These are phyloP conservation scores for Zhuqinia jingwanae DNA, from an alignment of 2,888 invertebrate species.

Conservation along the genomic window DNA sequence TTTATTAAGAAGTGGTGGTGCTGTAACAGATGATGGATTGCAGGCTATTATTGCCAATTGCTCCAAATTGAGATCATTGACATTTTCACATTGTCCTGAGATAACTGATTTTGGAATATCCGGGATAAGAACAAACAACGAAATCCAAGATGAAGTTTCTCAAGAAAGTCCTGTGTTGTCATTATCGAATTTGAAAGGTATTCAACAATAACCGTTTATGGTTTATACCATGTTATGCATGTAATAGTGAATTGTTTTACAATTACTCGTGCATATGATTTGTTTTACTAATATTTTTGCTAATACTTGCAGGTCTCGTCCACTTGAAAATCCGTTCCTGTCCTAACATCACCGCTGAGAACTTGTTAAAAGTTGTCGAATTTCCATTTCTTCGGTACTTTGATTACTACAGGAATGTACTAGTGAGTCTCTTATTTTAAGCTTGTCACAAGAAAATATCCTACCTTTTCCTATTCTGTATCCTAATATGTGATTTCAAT, in stretches of 20 bases:
- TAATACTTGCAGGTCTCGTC: slow-evolving; percentile 47
- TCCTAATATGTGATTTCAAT: no score
- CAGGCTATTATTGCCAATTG: slow-evolving; percentile 64
- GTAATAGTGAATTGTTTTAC: no score
- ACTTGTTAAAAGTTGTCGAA: slow-evolving; percentile 36
- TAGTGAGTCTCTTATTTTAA: slow-evolving; percentile 34
- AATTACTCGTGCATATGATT: no score
- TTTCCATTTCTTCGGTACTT: slow-evolving; percentile 47
- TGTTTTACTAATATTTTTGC: no score
- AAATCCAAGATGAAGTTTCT: neutral
- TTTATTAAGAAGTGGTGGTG: slow-evolving; percentile 59
- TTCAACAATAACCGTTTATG: no score
- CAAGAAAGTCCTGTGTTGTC: slow-evolving; percentile 58
- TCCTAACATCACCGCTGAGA: slow-evolving; percentile 49
- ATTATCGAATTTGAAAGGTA: slow-evolving; percentile 67
- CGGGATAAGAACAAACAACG: slow-evolving; percentile 45
- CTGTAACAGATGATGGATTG: slow-evolving; percentile 67
- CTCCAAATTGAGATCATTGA: slow-evolving; percentile 44
- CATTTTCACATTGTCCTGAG: slow-evolving; percentile 62
- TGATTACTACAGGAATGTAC: slow-evolving; percentile 54
- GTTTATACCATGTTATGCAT: no score
- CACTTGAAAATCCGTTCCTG: slow-evolving; percentile 66
- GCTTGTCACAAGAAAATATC: no score
- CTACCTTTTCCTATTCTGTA: no score
- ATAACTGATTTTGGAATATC: slow-evolving; percentile 63